Conservation (phyloP, 2,113 vertebrate genomes). For the Neotoma lepida region DNA sequence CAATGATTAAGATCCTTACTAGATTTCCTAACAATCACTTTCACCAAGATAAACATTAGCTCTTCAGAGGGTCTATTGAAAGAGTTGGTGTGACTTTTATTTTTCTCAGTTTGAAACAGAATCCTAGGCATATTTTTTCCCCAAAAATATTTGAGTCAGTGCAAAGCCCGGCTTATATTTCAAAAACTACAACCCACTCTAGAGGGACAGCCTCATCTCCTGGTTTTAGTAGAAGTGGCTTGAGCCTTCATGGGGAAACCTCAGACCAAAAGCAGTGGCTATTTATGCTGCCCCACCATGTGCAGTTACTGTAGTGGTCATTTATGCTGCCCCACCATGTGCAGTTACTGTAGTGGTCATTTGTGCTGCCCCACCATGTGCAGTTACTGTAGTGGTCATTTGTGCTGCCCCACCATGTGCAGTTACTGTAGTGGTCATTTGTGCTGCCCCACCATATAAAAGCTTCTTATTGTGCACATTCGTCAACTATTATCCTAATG, state of each 20-base stretch:
- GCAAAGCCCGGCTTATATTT: not conserved
- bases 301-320: not conserved
- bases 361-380: not conserved
- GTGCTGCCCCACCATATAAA: too few species aligned
- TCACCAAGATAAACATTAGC: not conserved
- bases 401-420: not conserved
- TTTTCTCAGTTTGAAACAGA: conserved; percentile 1
- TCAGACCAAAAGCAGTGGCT: not conserved
- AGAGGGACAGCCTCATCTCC: not conserved
- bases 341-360: not conserved
- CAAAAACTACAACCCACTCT: not conserved
- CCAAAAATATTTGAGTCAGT: not conserved
- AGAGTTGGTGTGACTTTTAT: conserved; percentile 21
- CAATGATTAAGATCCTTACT: not conserved
- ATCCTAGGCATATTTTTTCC: conserved; percentile 36
- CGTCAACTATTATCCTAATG: not conserved
- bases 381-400: not conserved
- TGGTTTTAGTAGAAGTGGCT: not conserved
- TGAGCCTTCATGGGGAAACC: not conserved
- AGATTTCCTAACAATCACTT: conserved; percentile 39
- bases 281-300: not conserved
- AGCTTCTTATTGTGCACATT: not conserved
- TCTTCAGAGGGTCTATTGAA: not conserved
- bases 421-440: not conserved
- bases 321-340: not conserved